Evolutionary conservation across 2,888 invertebrate genomes (phyloP), one percentile per base, ranked within the genome.

Genomic region (Meganola albula): DNA sequence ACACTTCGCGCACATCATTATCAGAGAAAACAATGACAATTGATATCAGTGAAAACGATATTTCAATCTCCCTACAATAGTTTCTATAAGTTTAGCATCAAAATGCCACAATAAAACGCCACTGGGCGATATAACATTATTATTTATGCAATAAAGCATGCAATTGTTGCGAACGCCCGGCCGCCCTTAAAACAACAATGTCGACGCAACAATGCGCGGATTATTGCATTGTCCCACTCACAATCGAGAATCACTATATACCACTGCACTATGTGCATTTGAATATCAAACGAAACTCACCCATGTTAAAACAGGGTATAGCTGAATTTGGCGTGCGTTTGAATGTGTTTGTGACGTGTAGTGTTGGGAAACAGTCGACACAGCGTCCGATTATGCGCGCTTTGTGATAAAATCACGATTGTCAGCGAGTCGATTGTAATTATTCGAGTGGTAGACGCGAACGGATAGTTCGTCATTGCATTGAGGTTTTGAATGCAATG

Each of bases 131-230:
- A 79, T 83, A 83, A 83, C 74, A 77, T 79, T 83, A 83, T 84
- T 84, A 85, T 85, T 85, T 84, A 85, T 78, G 84, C 82, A 84
- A 85, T 85, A 85, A 83, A 83, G 77, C 78, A 70, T 62, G 70
- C 85, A 80, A 83, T 85, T 83, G 85, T 83, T 70, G 66, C 68
- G 65, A 68, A 59, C 73, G 67, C 71, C 66, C 70, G 72, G 58
- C 77, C 83, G 74, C 79, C 83, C 84, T 85, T 86, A 84, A 84
- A 85, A 84, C 86, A 86, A 85, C 86, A 86, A 86, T 86, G 86
- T 80, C 74, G 73, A 73, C 59, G 74, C 76, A 74, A 87, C 87
- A 87, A 87, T 87, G 69, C 78, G 53, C 74, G 79, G 87, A 87
- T 87, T 87, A 87, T 85, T 87, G 84, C 85, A 87, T 87, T 87